Conservation (phyloP, 2,888 invertebrate genomes). For the Bellardia bayeri region DNA sequence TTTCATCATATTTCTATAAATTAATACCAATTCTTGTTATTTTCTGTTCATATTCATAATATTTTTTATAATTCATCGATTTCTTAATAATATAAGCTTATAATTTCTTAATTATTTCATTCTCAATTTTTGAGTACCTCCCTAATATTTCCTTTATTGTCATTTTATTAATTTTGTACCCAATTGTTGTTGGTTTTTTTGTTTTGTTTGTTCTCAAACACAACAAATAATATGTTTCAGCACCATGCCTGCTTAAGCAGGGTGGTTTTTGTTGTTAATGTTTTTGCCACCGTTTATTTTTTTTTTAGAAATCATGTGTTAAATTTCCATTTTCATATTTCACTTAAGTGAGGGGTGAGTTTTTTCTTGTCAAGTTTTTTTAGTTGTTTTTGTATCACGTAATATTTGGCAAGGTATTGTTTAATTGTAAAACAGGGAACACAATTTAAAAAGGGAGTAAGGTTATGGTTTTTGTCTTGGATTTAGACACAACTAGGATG, state of each 20-base stretch:
- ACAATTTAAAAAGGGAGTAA: constrained; percentile 35
- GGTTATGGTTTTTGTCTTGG: constrained; percentile 55
- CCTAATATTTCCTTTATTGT: neutral
- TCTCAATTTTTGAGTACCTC: neutral
- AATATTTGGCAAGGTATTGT: constrained; percentile 31
- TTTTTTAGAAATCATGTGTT: constrained; percentile 60
- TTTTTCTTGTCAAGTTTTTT: neutral
- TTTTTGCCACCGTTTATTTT: neutral
- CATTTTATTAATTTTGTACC: neutral
- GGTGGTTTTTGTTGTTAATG: constrained; percentile 43
- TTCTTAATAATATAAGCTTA: no score
- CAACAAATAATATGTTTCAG: constrained; percentile 3
- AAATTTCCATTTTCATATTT: constrained; percentile 40
- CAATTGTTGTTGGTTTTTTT: neutral
- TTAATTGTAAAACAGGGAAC: constrained; percentile 37
- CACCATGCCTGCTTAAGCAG: constrained; percentile 27
- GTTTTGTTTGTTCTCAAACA: constrained; percentile 16
- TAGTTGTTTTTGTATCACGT: constrained; percentile 14
- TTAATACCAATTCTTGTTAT: no score
- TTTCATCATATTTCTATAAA: no score
- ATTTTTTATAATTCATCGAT: no score
- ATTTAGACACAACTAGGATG: neutral
- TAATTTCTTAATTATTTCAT: no score
- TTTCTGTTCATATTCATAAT: no score
- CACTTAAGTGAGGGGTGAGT: constrained; percentile 46